Conservation (phyloP, 1,140 invertebrate species). For the Magallana gigas region DNA sequence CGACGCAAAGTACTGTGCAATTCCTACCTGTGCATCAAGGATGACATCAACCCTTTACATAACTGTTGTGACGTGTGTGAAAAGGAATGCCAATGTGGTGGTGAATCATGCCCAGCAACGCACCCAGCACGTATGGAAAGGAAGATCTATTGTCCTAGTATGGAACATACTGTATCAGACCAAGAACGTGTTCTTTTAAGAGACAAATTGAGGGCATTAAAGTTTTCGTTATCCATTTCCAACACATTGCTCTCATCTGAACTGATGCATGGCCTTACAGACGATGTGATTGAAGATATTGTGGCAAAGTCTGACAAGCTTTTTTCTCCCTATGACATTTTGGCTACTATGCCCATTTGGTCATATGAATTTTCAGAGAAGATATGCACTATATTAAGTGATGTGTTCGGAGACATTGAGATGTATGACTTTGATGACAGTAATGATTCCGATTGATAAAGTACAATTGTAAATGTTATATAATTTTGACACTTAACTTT, state of each 20-base stretch:
- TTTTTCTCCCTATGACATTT: neutral
- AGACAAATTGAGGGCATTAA: neutral
- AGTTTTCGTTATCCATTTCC: constrained; percentile 12
- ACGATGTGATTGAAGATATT: neutral
- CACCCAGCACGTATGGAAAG: neutral
- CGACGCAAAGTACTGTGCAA: too few species aligned
- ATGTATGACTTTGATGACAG: constrained; percentile 4
- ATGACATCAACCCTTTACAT: neutral
- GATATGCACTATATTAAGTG: neutral
- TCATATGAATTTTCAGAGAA: neutral
- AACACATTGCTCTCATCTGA: neutral
- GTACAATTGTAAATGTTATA: neutral
- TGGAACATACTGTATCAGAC: constrained; percentile 5
- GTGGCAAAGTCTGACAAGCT: neutral
- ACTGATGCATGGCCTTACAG: constrained; percentile 4
- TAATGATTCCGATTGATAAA: neutral
- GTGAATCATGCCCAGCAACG: neutral
- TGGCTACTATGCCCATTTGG: neutral
- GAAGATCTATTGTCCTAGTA: neutral
- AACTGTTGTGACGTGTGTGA: neutral
- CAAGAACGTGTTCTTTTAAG: neutral
- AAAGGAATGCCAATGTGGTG: neutral
- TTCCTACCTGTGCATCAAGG: too few species aligned
- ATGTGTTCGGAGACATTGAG: neutral
- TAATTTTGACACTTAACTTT: constrained; percentile 10